phyloP scores from a whole-genome alignment of 2,113 vertebrate species.

The Psilopsiagon aymara region DNA sequence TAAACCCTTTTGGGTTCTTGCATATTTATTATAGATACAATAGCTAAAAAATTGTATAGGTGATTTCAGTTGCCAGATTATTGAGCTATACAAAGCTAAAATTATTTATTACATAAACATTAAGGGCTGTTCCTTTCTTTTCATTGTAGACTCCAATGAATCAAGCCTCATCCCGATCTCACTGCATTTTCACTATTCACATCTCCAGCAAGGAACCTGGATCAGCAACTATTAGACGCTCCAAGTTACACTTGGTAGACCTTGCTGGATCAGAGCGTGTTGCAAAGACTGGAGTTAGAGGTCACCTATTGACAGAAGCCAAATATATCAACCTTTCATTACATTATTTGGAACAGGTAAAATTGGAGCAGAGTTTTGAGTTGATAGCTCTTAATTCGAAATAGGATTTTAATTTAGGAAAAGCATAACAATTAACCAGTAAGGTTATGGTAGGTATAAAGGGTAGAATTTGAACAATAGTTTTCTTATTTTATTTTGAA shows the following conservation, averaged over 20 bases:
- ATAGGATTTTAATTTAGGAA: not conserved
- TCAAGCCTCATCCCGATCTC: constrained; percentile 94
- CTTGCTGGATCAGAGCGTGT: constrained; percentile 95
- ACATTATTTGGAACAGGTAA: constrained; percentile 95
- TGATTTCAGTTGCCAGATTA: not conserved
- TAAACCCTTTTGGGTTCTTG: not conserved
- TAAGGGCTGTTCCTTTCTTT: not conserved
- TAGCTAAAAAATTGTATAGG: not conserved
- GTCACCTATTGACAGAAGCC: constrained; percentile 91
- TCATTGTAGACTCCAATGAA: constrained; percentile 92
- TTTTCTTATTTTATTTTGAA: not conserved
- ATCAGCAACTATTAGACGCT: constrained; percentile 83
- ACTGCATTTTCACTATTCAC: constrained; percentile 97
- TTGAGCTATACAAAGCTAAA: not conserved
- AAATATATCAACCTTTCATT: constrained; percentile 97
- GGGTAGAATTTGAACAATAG: not conserved
- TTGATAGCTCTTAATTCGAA: not conserved
- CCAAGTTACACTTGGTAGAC: constrained; percentile 95
- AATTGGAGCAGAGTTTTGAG: not conserved
- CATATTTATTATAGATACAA: not conserved
- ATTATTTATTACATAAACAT: not conserved
- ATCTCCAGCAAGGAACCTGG: constrained; percentile 90
- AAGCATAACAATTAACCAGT: not conserved
- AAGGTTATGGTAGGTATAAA: not conserved
- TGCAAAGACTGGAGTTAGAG: constrained; percentile 89